phyloP scores from a whole-genome alignment of 2,113 vertebrate species.

The Coreoperca whiteheadi region DNA sequence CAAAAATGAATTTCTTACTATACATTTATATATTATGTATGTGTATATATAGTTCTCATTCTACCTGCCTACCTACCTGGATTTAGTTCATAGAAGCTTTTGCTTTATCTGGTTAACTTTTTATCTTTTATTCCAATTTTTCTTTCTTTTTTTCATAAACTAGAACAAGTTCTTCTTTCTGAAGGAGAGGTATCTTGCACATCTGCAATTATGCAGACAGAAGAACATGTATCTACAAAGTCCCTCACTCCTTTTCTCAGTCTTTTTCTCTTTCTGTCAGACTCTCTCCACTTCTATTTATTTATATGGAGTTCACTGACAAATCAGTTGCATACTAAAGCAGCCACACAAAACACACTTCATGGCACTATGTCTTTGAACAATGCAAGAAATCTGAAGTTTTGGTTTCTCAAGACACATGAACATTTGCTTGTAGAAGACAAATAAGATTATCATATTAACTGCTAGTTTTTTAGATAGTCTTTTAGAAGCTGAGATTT shows the following conservation, averaged over 20 bases:
- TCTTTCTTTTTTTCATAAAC: background rate
- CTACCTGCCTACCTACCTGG: background rate
- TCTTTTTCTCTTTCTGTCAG: background rate
- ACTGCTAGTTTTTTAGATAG: background rate
- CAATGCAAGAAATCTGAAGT: background rate
- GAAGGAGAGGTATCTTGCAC: background rate
- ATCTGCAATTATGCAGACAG: background rate
- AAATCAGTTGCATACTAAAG: background rate
- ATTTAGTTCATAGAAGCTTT: background rate
- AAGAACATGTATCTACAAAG: background rate
- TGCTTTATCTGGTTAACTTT: background rate
- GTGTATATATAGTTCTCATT: too few relatives aligned
- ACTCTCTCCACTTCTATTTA: background rate
- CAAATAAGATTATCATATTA: background rate
- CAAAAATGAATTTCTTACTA: background rate
- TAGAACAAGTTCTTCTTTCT: background rate
- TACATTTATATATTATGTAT: too few relatives aligned
- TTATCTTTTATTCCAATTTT: background rate
- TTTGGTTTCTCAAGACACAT: conserved; percentile 5
- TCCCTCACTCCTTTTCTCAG: background rate
- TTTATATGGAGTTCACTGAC: conserved; percentile 15
- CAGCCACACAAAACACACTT: conserved; percentile 17
- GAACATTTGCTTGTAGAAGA: background rate
- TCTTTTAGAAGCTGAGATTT: background rate
- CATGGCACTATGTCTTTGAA: background rate